phyloP scores from a whole-genome alignment of 2,888 invertebrate genomes.

The Drosophila robusta region DNA sequence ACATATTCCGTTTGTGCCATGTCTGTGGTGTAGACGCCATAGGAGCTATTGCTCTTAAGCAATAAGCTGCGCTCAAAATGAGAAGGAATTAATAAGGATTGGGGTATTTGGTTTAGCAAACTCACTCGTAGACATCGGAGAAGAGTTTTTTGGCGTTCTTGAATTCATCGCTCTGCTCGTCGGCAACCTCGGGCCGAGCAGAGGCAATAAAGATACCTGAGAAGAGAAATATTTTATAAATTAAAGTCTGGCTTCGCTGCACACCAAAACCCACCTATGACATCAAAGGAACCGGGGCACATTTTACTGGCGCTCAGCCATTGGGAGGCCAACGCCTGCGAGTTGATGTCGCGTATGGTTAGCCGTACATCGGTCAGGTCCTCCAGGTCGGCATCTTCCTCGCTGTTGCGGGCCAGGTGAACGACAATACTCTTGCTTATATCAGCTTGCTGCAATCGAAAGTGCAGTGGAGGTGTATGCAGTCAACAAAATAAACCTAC shows the following conservation, averaged over 20 bases:
- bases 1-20: slow-evolving; percentile 72
- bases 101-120: background rate
- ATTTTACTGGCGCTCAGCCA: slow-evolving; percentile 94
- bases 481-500: slow-evolving; percentile 53
- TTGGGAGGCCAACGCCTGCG: slow-evolving; percentile 87
- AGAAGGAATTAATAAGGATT: background rate
- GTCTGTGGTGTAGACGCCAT: slow-evolving; percentile 72
- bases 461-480: slow-evolving; percentile 13
- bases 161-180: slow-evolving; percentile 69
- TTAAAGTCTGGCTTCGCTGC: too few relatives aligned
- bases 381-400: slow-evolving; percentile 83
- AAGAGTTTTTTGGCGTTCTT: slow-evolving; percentile 77
- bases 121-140: slow-evolving; percentile 78
- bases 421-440: slow-evolving; percentile 90
- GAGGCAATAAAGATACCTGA: slow-evolving; percentile 91
- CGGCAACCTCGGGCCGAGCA: slow-evolving; percentile 88
- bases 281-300: slow-evolving; percentile 95
- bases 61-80: slow-evolving; percentile 60
- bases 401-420: slow-evolving; percentile 92
- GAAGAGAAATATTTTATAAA: background rate
- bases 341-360: slow-evolving; percentile 73
- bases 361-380: slow-evolving; percentile 54
- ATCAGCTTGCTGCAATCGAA: slow-evolving; percentile 84
- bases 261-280: slow-evolving; percentile 87
- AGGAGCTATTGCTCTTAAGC: slow-evolving; percentile 72